Evolutionary conservation across 2,888 invertebrate genomes (phyloP).

Genomic region (Tachina lurida): DNA sequence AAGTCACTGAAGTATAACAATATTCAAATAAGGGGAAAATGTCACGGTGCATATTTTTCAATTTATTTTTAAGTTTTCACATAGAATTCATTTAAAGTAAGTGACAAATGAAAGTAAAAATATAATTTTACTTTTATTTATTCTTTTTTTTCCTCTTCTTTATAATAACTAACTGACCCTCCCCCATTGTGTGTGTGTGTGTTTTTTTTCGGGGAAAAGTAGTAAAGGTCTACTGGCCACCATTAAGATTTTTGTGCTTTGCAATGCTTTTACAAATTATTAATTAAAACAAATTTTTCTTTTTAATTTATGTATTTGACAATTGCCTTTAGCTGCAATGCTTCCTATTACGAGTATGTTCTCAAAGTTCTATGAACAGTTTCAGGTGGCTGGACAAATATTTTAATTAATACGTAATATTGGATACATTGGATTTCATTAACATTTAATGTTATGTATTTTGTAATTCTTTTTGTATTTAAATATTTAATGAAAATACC

Average conservation of each 20-base stretch:
- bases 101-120: conserved; percentile 61
- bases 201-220: neutral
- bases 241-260: neutral
- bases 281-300: neutral
- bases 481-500: too few species aligned
- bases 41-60: conserved; percentile 19
- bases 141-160: neutral
- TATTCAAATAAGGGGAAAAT: conserved; percentile 26
- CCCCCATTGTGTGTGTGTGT: conserved; percentile 15
- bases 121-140: neutral
- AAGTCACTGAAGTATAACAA: conserved; percentile 57
- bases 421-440: too few species aligned
- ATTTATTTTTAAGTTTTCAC: neutral
- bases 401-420: too few species aligned
- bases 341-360: too few species aligned
- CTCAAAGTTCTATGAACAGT: too few species aligned
- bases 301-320: too few species aligned
- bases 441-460: too few species aligned
- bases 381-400: too few species aligned
- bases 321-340: too few species aligned
- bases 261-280: neutral
- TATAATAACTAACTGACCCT: conserved; percentile 1
- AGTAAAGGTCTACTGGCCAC: neutral
- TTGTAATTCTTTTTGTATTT: too few species aligned
- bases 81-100: conserved; percentile 16